Percentiles rank a stretch among this genome's conserved stretches.
phyloP scores from a whole-genome alignment of 2,888 invertebrate species.

The Pasiphila rectangulata region DNA sequence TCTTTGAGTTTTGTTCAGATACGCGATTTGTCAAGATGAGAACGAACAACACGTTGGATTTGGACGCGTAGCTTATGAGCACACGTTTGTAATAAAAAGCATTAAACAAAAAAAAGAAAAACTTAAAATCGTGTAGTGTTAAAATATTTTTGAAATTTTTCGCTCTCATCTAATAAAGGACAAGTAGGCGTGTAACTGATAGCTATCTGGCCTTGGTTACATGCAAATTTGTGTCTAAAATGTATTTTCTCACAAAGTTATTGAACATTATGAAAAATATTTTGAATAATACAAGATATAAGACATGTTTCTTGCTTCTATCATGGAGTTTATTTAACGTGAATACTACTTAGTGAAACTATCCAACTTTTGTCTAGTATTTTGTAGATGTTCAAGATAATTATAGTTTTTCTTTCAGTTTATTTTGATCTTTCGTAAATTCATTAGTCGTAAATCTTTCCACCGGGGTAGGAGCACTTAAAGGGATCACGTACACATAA shows the following conservation, averaged over 20 bases:
- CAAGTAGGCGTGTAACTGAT: constrained; percentile 76
- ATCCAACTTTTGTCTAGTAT: too few species aligned
- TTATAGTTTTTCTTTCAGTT: constrained; percentile 13
- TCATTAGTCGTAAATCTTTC: constrained; percentile 63
- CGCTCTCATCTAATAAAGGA: constrained; percentile 28
- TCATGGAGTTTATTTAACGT: too few species aligned
- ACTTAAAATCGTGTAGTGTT: not conserved
- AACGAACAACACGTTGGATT: constrained; percentile 50
- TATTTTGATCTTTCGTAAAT: constrained; percentile 60
- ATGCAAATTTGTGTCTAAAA: constrained; percentile 63
- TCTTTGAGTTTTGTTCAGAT: constrained; percentile 42
- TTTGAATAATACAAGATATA: constrained; percentile 36
- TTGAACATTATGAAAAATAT: too few species aligned
- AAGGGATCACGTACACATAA: constrained; percentile 24
- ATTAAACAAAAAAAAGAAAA: constrained; percentile 28
- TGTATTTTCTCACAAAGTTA: too few species aligned
- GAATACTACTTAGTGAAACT: too few species aligned
- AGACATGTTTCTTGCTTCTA: too few species aligned
- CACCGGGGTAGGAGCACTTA: constrained; percentile 70
- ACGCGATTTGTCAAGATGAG: constrained; percentile 50
- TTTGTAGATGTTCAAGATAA: constrained; percentile 30
- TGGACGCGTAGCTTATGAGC: constrained; percentile 64
- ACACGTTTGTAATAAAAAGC: constrained; percentile 47
- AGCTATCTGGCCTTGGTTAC: constrained; percentile 69
- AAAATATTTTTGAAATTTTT: constrained; percentile 4